These are phyloP conservation scores for Apamea sordens DNA, from an alignment of 2,888 invertebrate genomes.

Conservation along the genomic window DNA sequence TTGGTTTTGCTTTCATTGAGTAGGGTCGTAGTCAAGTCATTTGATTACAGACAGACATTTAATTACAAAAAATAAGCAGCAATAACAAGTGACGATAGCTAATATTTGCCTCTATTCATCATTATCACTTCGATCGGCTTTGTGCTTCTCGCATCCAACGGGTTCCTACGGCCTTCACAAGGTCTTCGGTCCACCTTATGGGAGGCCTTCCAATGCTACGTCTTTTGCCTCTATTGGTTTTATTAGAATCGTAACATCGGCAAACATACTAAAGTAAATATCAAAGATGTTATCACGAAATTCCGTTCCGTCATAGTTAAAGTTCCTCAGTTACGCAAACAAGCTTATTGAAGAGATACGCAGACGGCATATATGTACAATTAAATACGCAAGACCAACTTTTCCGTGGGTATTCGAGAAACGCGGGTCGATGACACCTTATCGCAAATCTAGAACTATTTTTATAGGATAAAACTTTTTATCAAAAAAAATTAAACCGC, in stretches of 20 bases:
- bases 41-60: not conserved
- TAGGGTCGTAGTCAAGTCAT: not conserved
- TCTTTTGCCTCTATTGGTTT: not conserved
- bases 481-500: no score
- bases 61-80: not conserved
- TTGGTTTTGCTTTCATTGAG: not conserved
- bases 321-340: conserved; percentile 14
- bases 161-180: no score
- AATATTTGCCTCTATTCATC: no score
- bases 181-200: no score
- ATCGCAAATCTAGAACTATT: not conserved
- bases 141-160: no score
- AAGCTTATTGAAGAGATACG: not conserved
- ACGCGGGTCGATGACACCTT: not conserved
- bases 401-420: not conserved
- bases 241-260: not conserved
- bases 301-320: conserved; percentile 10
- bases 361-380: not conserved
- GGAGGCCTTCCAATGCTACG: no score
- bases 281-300: not conserved
- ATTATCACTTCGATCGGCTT: no score
- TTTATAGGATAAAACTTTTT: not conserved
- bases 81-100: not conserved
- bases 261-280: not conserved
- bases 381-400: not conserved